phyloP scores from a whole-genome alignment of 2,113 vertebrate species.

The Kryptolebias marmoratus region DNA sequence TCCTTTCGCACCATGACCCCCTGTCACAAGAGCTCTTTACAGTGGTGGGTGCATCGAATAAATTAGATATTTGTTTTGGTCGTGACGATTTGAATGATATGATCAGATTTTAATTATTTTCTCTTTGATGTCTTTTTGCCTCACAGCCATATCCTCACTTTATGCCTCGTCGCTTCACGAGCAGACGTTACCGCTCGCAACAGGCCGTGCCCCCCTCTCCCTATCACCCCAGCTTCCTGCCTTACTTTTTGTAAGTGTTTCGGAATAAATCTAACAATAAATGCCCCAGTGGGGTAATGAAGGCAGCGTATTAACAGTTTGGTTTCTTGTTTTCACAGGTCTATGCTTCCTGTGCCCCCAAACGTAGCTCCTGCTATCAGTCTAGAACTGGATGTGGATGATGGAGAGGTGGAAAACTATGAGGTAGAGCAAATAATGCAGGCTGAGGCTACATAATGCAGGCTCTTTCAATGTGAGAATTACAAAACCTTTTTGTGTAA shows the following conservation, averaged over 20 bases:
- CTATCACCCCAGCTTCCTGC: constrained; percentile 95
- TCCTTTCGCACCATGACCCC: constrained; percentile 91
- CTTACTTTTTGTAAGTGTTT: constrained; percentile 93
- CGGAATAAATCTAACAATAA: background rate
- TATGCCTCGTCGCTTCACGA: constrained; percentile 92
- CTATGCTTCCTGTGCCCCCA: constrained; percentile 95
- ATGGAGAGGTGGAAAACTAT: constrained; percentile 98
- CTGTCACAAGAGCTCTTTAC: constrained; percentile 95
- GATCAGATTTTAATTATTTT: background rate
- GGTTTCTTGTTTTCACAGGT: constrained; percentile 74
- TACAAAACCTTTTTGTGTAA: background rate
- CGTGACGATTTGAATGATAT: background rate
- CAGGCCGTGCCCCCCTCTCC: constrained; percentile 91
- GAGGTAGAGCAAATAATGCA: constrained; percentile 82
- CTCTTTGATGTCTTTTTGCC: background rate
- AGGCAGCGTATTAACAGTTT: background rate
- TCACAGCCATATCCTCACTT: constrained; percentile 92
- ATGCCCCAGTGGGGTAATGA: background rate
- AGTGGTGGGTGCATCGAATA: constrained; percentile 83
- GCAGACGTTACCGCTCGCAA: constrained; percentile 92
- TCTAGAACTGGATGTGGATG: constrained; percentile 96
- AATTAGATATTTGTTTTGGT: background rate
- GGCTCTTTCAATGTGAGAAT: background rate
- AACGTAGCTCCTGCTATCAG: constrained; percentile 94
- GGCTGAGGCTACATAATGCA: too few relatives aligned